These are phyloP conservation scores for Trachelus tabidus DNA, from an alignment of 2,888 invertebrate genomes.

Conservation along the genomic window DNA sequence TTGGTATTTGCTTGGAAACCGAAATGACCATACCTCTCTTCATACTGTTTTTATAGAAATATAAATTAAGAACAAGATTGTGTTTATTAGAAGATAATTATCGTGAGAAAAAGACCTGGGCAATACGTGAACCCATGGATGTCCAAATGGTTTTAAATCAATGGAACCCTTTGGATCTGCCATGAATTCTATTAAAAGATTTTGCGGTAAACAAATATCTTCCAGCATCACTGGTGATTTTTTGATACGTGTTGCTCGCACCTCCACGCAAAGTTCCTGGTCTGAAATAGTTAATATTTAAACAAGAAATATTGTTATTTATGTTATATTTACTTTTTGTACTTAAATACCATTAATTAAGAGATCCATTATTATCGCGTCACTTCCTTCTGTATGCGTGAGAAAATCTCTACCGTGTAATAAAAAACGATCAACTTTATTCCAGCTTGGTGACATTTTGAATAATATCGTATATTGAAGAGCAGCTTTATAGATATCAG, in stretches of 20 bases:
- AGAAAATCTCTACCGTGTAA: conserved; percentile 51
- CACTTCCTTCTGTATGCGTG: conserved; percentile 25
- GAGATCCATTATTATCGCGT: conserved; percentile 49
- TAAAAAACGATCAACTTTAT: conserved; percentile 48
- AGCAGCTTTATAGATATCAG: conserved; percentile 51
- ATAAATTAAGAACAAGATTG: neutral
- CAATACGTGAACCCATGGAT: conserved; percentile 48
- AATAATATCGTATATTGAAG: conserved; percentile 55
- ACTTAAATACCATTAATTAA: conserved; percentile 34
- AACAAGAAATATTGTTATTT: neutral
- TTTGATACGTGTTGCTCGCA: conserved; percentile 38
- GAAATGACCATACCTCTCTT: conserved; percentile 50
- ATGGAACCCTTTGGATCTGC: conserved; percentile 39
- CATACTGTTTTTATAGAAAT: conserved; percentile 38
- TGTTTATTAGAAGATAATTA: too few species aligned
- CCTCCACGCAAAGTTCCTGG: conserved; percentile 29
- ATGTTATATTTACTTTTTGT: neutral
- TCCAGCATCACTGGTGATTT: conserved; percentile 41
- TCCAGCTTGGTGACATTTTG: conserved; percentile 58
- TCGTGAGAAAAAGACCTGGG: conserved; percentile 47
- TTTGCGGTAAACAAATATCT: conserved; percentile 31
- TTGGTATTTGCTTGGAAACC: conserved; percentile 50
- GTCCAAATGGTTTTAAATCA: conserved; percentile 31
- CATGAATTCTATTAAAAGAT: conserved; percentile 38
- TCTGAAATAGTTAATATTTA: conserved; percentile 25